Base-by-base conservation (phyloP, 2,888 invertebrate genomes). In the Lasioglossum oenotherae region DNA sequence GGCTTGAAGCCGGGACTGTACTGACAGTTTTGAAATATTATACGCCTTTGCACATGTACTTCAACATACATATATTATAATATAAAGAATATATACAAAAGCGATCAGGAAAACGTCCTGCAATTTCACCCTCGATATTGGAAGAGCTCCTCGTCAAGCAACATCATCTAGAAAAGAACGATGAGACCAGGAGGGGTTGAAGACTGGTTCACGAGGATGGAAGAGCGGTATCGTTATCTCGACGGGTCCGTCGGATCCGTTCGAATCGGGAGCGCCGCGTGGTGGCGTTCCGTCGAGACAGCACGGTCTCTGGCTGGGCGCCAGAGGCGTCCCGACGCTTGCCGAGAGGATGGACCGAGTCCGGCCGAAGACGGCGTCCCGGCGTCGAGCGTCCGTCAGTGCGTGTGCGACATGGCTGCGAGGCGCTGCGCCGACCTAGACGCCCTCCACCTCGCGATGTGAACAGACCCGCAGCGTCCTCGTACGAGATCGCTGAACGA, bases 381-480 rank as follows among this genome's bases (percentile, higher is more conserved):
- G 95, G 95, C 95, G 94, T 94, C 94, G 94, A 92, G 93, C 93
- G 92, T 93, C 94, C 94, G 95, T 94, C 95, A 95, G 95, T 95
- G 94, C 94, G 94, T 92, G 93, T 94, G 94, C 94, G 94, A 95
- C 94, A 94, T 94, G 94, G 94, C 93, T 94, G 92, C 93, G 93
- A 93, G 93, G 92, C 94, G 94, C 93, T 94, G 91, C 93, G 93
- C 92, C 93, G 93, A 94, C 92, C 91, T 92, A 92, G 91, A 92
- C 92, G 93, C 91, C 92, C 92, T 90, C 91, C 92, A 91, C 92
- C 92, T 91, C 91, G 93, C 93, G 91, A 91, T 91, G 92, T 90
- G 91, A 91, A 86, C 86, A 81, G 84, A 87, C 83, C 85, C 85
- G 82, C 81, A 84, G 77, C 81, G 83, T 85, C 83, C 86, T 86